Base-by-base conservation (phyloP, 1,140 invertebrate species). In the Panagrolaimus sp. region DNA sequence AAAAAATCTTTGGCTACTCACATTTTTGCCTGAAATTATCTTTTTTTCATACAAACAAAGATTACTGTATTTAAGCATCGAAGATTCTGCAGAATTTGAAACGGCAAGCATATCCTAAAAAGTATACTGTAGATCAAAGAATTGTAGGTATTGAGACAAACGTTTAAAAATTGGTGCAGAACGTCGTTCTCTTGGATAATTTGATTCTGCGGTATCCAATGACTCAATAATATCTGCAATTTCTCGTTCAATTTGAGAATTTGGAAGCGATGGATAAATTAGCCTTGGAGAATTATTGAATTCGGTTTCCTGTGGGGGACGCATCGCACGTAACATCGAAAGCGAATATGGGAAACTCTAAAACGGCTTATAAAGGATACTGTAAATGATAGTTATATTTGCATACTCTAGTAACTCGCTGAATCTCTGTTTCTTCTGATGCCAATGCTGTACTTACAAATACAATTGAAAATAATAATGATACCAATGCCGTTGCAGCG, bases 31-130 rank as follows among this genome's bases (percentile, higher is more conserved):
- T n/a, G 32, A 38, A 38, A 38, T 38, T 38, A 4, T 38, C 7
- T 38, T 4, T 38, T 2, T 38, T 38, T 38, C 2, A 38, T 4
- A 38, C 32, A 4, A 38, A 38, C 15, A 21, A 1, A 52, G 3
- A 24, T 26, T 45, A 17, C 24, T 38, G 28, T n/a, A 15, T 47
- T 62, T 67, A 73, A 14, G 73, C 73, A 65, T 74, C 73, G 43
- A 73, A 76, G 48, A 76, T 76, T 6, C 75, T 71, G 63, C 75
- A 76, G 66, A 75, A 76, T 65, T 76, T 76, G 73, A 76, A 76
- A 17, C 75, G 67, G 66, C 75, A 76, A 12, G 73, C 75, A 64
- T 76, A 76, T 68, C 73, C 71, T 75, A 46, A 48, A 74, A 70
- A 8, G 48, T n/a, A 26, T 26, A 58, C 14, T 58, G 17, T 58